Evolutionary conservation across 2,797 vertebrate species (phyloP).

Genomic region (Ctenosaura bakeri): DNA sequence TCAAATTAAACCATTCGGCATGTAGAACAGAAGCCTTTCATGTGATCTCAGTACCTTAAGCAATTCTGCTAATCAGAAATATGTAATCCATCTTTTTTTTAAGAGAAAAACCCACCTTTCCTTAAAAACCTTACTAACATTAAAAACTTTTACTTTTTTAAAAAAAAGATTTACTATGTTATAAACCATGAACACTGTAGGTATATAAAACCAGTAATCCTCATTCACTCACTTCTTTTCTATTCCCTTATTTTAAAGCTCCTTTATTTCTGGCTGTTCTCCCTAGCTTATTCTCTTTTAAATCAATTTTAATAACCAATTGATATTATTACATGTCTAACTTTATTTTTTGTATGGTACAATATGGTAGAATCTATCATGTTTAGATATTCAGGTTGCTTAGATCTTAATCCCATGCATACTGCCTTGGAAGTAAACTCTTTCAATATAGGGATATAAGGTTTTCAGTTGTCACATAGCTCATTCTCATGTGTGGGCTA

Average conservation of each 20-base stretch:
- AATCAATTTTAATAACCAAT: too few relatives aligned
- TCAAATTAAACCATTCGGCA: not conserved
- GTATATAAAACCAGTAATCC: not conserved
- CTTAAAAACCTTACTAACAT: not conserved
- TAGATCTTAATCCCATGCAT: too few relatives aligned
- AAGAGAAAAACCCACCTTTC: not conserved
- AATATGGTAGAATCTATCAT: too few relatives aligned
- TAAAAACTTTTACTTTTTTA: not conserved
- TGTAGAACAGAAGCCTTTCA: not conserved
- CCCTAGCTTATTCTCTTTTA: too few relatives aligned
- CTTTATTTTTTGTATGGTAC: too few relatives aligned
- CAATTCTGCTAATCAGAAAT: not conserved
- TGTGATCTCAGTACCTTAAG: not conserved
- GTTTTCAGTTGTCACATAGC: too few relatives aligned
- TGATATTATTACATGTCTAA: too few relatives aligned
- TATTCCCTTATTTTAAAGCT: not conserved
- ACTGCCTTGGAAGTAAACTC: too few relatives aligned
- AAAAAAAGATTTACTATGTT: not conserved
- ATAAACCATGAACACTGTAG: not conserved
- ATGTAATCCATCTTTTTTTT: not conserved
- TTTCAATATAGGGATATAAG: too few relatives aligned
- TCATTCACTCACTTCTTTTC: not conserved
- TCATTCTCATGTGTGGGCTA: too few relatives aligned
- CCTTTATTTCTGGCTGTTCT: too few relatives aligned
- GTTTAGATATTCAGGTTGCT: too few relatives aligned